A percentile compares a stretch with the other conserved stretches of the same genome.
Evolutionary conservation across 2,888 invertebrate genomes (phyloP).

Genomic region (Lasioglossum lativentre): DNA sequence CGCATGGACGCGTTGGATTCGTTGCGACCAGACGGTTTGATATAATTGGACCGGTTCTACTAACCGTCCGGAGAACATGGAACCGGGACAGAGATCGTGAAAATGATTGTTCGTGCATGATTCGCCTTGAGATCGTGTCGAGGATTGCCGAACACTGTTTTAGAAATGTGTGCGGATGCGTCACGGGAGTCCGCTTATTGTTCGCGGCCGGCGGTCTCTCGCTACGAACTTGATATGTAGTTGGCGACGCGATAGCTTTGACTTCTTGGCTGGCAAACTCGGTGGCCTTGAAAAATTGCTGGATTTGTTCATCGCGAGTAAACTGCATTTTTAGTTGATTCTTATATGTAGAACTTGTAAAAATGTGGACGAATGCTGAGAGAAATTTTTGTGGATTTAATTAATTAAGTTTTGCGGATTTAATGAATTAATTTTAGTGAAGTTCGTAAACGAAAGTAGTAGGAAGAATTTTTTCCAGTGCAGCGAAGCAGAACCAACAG

Average conservation of each 20-base stretch:
- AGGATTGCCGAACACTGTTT: background rate
- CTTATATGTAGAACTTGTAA: background rate
- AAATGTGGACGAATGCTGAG: background rate
- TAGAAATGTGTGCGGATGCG: background rate
- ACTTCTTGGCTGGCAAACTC: background rate
- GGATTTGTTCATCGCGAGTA: background rate
- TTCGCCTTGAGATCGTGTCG: background rate
- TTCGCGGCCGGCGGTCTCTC: background rate
- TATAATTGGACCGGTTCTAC: slow-evolving; percentile 81
- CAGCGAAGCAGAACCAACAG: slow-evolving; percentile 41
- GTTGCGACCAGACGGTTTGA: slow-evolving; percentile 69
- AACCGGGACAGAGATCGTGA: slow-evolving; percentile 50
- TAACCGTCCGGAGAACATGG: slow-evolving; percentile 73
- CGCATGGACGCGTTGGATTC: slow-evolving; percentile 5
- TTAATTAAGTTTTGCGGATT: background rate
- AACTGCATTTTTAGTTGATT: background rate
- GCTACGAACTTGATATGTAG: background rate
- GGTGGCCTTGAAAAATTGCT: background rate
- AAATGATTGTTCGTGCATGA: slow-evolving; percentile 62
- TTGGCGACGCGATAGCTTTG: background rate
- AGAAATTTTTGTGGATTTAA: background rate
- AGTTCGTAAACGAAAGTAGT: background rate
- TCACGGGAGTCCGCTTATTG: slow-evolving; percentile 4
- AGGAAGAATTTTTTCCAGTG: background rate
- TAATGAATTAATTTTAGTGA: background rate